phyloP scores from a whole-genome alignment of 1,140 invertebrate species.

The Geopemphigus sp. region DNA sequence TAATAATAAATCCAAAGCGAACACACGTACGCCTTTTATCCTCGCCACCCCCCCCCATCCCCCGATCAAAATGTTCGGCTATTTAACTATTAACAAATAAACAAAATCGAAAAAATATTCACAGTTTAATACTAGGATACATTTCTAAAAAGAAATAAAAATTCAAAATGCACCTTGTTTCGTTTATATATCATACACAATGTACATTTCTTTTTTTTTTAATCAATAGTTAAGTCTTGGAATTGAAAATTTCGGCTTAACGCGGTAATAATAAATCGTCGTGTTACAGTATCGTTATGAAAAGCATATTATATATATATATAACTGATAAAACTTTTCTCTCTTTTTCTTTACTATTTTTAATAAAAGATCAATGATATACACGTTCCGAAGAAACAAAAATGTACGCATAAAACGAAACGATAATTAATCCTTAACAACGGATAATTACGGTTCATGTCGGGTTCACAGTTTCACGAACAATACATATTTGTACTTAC shows the following conservation, averaged over 20 bases:
- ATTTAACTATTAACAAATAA: conserved; percentile 40
- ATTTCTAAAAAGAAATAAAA: conserved; percentile 48
- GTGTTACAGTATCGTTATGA: neutral
- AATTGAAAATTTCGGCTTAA: conserved; percentile 7
- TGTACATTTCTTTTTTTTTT: conserved; percentile 34
- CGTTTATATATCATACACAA: conserved; percentile 48
- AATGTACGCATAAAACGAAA: neutral
- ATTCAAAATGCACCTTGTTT: conserved; percentile 49
- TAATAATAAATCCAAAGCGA: conserved; percentile 12
- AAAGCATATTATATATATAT: neutral
- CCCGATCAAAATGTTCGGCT: no score
- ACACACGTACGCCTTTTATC: no score
- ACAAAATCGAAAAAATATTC: conserved; percentile 40
- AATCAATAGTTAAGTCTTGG: conserved; percentile 34
- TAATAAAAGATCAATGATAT: conserved; percentile 17
- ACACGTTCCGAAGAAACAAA: neutral
- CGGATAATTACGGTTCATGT: neutral
- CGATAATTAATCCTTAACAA: neutral
- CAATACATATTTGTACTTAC: neutral
- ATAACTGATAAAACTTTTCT: neutral
- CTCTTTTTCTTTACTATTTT: neutral
- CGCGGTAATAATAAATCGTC: neutral
- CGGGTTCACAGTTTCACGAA: neutral
- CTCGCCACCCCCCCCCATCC: no score
- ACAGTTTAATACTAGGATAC: conserved; percentile 45